Evolutionary conservation across 2,888 invertebrate genomes (phyloP).

Genomic region (Subacronicta megacephala): DNA sequence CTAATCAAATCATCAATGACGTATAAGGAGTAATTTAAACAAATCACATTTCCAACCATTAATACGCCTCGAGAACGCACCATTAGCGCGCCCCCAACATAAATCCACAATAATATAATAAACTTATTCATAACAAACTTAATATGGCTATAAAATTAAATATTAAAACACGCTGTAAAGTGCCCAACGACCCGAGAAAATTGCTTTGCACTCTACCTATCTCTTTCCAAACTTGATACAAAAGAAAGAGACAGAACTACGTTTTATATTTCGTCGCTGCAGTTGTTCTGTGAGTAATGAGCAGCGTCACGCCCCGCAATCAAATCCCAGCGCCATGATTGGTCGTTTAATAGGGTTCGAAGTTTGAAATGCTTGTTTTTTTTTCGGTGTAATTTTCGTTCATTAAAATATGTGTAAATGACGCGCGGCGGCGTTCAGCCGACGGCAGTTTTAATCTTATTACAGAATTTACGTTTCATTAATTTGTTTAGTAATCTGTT

Average conservation of each 20-base stretch:
- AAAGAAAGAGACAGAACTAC: conserved; percentile 62
- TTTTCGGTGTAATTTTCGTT: conserved; percentile 73
- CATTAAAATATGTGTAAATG: conserved; percentile 71
- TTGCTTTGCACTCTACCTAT: conserved; percentile 60
- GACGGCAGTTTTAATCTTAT: conserved; percentile 59
- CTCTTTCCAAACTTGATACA: conserved; percentile 50
- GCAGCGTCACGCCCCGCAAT: conserved; percentile 84
- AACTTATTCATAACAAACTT: conserved; percentile 84
- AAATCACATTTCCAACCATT: conserved; percentile 61
- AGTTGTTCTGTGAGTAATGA: conserved; percentile 80
- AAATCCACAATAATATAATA: conserved; percentile 79
- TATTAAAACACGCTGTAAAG: conserved; percentile 82
- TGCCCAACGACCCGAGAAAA: conserved; percentile 69
- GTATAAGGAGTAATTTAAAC: conserved; percentile 53
- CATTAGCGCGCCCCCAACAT: conserved; percentile 79
- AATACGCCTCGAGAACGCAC: conserved; percentile 62
- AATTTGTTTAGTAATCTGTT: conserved; percentile 41
- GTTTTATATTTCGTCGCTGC: conserved; percentile 41
- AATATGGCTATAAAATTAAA: conserved; percentile 86
- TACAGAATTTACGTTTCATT: conserved; percentile 50
- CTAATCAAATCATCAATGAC: conserved; percentile 47
- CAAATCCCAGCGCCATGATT: conserved; percentile 76
- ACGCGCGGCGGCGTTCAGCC: conserved; percentile 60
- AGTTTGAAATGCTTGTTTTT: conserved; percentile 79
- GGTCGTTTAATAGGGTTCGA: conserved; percentile 79